Evolutionary conservation across 2,113 vertebrate species (phyloP), one percentile per base, ranked within the genome.

Genomic region (Callaeas wilsoni): DNA sequence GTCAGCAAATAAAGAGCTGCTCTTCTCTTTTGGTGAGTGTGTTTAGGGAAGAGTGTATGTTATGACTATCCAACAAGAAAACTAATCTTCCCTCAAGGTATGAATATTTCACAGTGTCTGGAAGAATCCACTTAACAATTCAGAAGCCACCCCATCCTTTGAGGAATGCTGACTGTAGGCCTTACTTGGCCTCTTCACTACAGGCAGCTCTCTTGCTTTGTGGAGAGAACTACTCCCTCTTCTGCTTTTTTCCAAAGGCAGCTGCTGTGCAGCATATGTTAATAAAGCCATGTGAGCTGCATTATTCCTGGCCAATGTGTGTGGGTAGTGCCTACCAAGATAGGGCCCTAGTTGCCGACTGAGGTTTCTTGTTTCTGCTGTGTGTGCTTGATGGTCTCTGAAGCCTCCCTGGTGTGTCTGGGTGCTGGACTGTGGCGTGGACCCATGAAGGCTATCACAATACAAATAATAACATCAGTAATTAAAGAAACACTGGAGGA

Each of bases 61-160:
- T 97, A 50, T 14, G 33, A 84, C 50, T 88, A 37, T 76, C 74
- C 16, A 56, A n/a, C 49, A 90, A 76, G 35, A 65, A 89, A 68
- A 85, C 44, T 79, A 44, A 74, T 80, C 90, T 81, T 90, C 76
- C 92, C 79, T 82, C 42, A 67, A 90, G 90, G 60, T 96, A 90
- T 18, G 13, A 89, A 12, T 84, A 86, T 86, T 86, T 88, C 86
- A 90, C 64, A 84, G 5, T 52, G 30, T 81, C 49, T 94, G 55
- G 42, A 92, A 93, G 79, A 94, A 89, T 63, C 55, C 59, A 42
- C 63, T 80, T 74, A 29, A n/a, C 0, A 8, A 65, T 92, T 90
- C 59, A 83, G 79, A 55, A 92, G 39, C 75, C 79, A 69, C 85
- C 15, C 78, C 63, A 52, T 83, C 75, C 63, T 95, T 88, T 92